Conservation (phyloP, 2,113 vertebrate genomes). For the Stercorarius parasiticus region DNA sequence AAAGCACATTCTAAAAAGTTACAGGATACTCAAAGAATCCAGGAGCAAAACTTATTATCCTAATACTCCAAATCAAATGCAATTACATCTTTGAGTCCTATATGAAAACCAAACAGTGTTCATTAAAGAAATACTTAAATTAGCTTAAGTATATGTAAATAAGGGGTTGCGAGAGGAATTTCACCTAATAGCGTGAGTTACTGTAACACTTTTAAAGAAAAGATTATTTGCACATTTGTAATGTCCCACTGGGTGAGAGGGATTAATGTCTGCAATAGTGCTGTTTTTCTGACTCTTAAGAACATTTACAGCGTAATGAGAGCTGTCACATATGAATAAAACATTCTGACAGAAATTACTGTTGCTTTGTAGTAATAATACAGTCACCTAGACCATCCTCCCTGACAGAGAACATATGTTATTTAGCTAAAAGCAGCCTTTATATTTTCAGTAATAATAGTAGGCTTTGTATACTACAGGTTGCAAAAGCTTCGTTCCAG, state of each 20-base stretch:
- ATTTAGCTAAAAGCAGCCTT: not conserved
- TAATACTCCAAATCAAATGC: not conserved
- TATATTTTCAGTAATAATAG: not conserved
- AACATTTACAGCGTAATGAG: not conserved
- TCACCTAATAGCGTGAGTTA: not conserved
- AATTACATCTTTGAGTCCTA: not conserved
- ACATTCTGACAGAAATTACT: not conserved
- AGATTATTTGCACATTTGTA: not conserved
- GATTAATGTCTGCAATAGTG: not conserved
- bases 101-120: not conserved
- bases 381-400: not conserved
- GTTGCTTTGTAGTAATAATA: not conserved
- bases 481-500: slow-evolving; percentile 95
- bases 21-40: not conserved
- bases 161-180: not conserved
- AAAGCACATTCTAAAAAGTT: not conserved
- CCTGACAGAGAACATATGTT: not conserved
- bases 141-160: not conserved
- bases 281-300: not conserved
- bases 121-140: not conserved
- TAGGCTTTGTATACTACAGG: slow-evolving; percentile 64
- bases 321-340: not conserved
- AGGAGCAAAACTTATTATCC: not conserved
- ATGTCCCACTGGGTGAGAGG: not conserved
- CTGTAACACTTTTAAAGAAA: not conserved